Percentiles rank a stretch among this genome's conserved stretches.
phyloP scores from a whole-genome alignment of 2,797 vertebrate species.

The Garrulus glandarius region DNA sequence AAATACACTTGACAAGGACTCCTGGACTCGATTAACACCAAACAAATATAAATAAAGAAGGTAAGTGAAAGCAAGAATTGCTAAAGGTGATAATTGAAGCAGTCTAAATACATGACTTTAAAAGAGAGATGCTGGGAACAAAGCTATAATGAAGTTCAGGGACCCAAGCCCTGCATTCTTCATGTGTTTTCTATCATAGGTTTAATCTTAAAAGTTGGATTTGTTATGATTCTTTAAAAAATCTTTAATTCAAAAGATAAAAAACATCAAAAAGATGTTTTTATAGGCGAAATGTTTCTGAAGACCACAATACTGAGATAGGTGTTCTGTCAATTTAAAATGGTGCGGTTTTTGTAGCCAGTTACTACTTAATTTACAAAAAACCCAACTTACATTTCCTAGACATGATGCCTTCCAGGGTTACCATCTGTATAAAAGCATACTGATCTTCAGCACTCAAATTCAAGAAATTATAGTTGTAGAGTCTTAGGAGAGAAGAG shows the following conservation, averaged over 20 bases:
- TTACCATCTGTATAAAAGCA: not conserved
- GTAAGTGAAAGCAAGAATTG: conserved; percentile 49
- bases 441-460: not conserved
- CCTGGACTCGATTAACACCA: not conserved
- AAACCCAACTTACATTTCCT: rapidly evolving
- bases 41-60: not conserved
- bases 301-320: not conserved
- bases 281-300: not conserved
- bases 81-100: not conserved
- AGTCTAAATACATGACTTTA: not conserved
- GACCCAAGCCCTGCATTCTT: not conserved
- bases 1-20: not conserved
- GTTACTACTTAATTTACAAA: not conserved
- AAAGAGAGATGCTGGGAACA: not conserved
- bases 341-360: not conserved
- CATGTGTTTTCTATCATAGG: not conserved
- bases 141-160: not conserved
- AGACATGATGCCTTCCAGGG: not conserved
- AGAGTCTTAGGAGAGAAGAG: not conserved
- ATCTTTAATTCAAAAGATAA: not conserved
- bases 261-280: not conserved
- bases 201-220: not conserved
- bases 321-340: not conserved
- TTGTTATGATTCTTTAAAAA: not conserved
- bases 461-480: not conserved